phyloP scores from a whole-genome alignment of 2,797 vertebrate species.

The Sandelia bainsii region DNA sequence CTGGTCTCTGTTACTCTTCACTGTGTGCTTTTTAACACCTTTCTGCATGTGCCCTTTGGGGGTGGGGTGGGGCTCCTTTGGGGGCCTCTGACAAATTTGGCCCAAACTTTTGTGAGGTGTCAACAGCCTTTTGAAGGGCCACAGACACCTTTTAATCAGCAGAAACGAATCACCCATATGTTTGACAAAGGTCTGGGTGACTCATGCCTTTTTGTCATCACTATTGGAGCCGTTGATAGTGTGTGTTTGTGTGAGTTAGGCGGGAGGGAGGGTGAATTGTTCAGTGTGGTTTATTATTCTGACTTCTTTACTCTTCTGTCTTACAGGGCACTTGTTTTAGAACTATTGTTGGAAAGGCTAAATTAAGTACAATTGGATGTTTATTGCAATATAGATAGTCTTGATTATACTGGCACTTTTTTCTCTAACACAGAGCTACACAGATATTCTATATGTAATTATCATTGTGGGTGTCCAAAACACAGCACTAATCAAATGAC shows the following conservation, averaged over 20 bases:
- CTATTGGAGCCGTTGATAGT: conserved; percentile 42
- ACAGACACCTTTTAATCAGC: conserved; percentile 77
- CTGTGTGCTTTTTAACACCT: conserved; percentile 75
- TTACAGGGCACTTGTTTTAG: conserved; percentile 32
- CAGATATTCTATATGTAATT: conserved; percentile 62
- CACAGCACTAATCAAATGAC: conserved; percentile 62
- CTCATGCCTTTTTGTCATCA: conserved; percentile 69
- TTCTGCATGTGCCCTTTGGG: conserved; percentile 55
- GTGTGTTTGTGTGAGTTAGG: conserved; percentile 19
- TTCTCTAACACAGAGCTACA: conserved; percentile 23
- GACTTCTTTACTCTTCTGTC: conserved; percentile 39
- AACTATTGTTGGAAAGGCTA: conserved; percentile 40
- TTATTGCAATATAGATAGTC: conserved; percentile 60
- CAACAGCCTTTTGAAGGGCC: conserved; percentile 74
- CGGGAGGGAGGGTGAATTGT: conserved; percentile 9
- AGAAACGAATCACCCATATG: conserved; percentile 78
- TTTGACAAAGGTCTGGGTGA: conserved; percentile 72
- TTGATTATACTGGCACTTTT: conserved; percentile 52
- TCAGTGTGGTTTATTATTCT: conserved; percentile 22
- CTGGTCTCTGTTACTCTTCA: conserved; percentile 31
- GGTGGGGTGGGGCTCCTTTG: conserved; percentile 1
- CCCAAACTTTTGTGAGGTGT: conserved; percentile 75
- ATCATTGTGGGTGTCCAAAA: conserved; percentile 66
- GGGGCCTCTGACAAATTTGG: conserved; percentile 67
- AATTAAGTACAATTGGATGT: conserved; percentile 57